phyloP scores from a whole-genome alignment of 2,113 vertebrate genomes.

The Lepus americanus region DNA sequence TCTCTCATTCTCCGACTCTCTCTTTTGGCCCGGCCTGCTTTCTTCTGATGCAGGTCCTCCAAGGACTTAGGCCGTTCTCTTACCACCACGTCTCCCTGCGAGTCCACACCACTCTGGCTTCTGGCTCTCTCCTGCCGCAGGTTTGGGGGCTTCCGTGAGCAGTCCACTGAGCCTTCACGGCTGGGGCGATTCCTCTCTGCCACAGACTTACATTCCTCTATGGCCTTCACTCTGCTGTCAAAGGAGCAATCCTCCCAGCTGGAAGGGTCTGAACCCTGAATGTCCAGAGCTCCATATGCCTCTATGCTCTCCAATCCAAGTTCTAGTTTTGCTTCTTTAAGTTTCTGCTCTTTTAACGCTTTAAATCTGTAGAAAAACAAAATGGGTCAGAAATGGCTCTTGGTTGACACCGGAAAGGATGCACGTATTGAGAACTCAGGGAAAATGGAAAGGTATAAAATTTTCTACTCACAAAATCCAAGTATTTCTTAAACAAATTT shows the following conservation, averaged over 20 bases:
- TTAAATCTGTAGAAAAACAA: slow-evolving; percentile 88
- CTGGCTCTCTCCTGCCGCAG: slow-evolving; percentile 85
- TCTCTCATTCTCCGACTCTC: slow-evolving; percentile 97
- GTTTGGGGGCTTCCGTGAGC: slow-evolving; percentile 65
- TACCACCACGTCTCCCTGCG: slow-evolving; percentile 86
- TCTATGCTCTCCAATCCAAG: slow-evolving; percentile 83
- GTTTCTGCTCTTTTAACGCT: slow-evolving; percentile 88
- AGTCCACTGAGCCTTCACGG: slow-evolving; percentile 73
- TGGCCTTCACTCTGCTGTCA: slow-evolving; percentile 87
- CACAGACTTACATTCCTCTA: slow-evolving; percentile 84
- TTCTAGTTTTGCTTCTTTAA: slow-evolving; percentile 87
- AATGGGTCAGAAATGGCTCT: slow-evolving; percentile 16
- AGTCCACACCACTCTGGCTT: slow-evolving; percentile 85
- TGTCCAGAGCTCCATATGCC: slow-evolving; percentile 81
- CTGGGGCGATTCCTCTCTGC: slow-evolving; percentile 82
- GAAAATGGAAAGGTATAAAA: not conserved
- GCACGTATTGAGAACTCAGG: slow-evolving; percentile 22
- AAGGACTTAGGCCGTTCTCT: slow-evolving; percentile 91
- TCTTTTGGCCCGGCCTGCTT: slow-evolving; percentile 94
- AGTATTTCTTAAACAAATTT: slow-evolving; percentile 61
- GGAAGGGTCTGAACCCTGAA: slow-evolving; percentile 91
- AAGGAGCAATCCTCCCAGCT: slow-evolving; percentile 92
- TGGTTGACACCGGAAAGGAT: slow-evolving; percentile 27
- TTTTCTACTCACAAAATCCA: not conserved
- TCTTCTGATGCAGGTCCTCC: slow-evolving; percentile 95